phyloP scores from a whole-genome alignment of 2,113 vertebrate genomes.

The Eulemur macaco region DNA sequence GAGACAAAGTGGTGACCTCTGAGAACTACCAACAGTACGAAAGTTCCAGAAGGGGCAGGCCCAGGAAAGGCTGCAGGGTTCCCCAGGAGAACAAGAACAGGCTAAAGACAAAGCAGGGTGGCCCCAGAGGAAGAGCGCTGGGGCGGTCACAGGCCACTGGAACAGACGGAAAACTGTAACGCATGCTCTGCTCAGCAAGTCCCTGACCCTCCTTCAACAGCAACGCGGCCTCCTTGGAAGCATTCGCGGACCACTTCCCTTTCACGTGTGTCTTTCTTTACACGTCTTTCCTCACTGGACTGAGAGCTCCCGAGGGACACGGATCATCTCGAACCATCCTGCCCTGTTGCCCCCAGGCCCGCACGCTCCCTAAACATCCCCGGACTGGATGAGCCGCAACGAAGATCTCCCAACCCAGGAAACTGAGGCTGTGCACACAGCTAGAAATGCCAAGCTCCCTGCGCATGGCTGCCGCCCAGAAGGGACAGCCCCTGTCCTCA shows the following conservation, averaged over 20 bases:
- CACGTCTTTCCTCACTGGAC: background rate
- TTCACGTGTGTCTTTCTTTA: background rate
- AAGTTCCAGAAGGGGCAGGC: background rate
- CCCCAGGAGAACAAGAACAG: background rate
- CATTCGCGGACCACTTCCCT: background rate
- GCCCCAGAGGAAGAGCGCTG: background rate
- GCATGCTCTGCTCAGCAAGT: background rate
- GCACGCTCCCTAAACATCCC: background rate
- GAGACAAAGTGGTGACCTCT: background rate
- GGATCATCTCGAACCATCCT: background rate
- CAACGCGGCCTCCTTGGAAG: background rate
- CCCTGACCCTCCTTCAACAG: background rate
- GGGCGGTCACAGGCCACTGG: background rate
- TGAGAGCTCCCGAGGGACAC: background rate
- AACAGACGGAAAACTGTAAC: background rate
- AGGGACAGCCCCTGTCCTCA: background rate
- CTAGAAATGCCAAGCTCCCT: background rate
- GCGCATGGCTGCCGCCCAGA: background rate
- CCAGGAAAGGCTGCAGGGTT: background rate
- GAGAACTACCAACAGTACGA: background rate
- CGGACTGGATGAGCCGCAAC: background rate
- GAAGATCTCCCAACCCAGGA: background rate
- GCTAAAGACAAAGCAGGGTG: background rate
- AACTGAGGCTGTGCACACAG: fast-evolving
- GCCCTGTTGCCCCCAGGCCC: background rate